Evolutionary conservation across 2,113 vertebrate species (phyloP).

Genomic region (Bufo gargarizans): DNA sequence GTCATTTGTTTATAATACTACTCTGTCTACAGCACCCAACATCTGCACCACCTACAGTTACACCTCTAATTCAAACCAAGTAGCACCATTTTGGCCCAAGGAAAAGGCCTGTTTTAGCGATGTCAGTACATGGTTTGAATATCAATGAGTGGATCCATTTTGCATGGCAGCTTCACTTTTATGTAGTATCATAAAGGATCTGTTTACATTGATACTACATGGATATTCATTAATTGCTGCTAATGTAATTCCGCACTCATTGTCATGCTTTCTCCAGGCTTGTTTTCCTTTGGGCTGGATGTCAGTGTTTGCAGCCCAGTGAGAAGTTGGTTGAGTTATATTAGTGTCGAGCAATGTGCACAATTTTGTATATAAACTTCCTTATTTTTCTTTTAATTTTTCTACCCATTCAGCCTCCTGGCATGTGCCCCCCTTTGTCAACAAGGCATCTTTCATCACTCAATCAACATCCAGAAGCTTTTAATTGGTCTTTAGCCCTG

Average conservation of each 20-base stretch:
- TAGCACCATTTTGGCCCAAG: neutral
- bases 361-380: slow-evolving; percentile 35
- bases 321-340: slow-evolving; percentile 30
- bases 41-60: no score
- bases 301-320: neutral
- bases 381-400: slow-evolving; percentile 39
- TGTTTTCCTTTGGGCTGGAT: slow-evolving; percentile 35
- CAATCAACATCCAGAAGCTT: slow-evolving; percentile 56
- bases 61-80: no score
- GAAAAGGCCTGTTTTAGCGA: no score
- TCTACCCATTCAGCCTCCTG: slow-evolving; percentile 29
- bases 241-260: slow-evolving; percentile 13
- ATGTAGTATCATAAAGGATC: neutral
- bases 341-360: slow-evolving; percentile 16
- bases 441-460: slow-evolving; percentile 55
- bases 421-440: slow-evolving; percentile 53
- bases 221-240: slow-evolving; percentile 24
- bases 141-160: neutral
- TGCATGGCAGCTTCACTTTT: neutral
- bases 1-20: no score
- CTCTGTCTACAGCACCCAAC: no score
- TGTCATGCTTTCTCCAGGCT: neutral
- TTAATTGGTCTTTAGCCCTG: slow-evolving; percentile 57
- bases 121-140: neutral
- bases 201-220: slow-evolving; percentile 11